Base-by-base conservation (phyloP, 1,140 invertebrate species). In the Fragariocoptes setiger region DNA sequence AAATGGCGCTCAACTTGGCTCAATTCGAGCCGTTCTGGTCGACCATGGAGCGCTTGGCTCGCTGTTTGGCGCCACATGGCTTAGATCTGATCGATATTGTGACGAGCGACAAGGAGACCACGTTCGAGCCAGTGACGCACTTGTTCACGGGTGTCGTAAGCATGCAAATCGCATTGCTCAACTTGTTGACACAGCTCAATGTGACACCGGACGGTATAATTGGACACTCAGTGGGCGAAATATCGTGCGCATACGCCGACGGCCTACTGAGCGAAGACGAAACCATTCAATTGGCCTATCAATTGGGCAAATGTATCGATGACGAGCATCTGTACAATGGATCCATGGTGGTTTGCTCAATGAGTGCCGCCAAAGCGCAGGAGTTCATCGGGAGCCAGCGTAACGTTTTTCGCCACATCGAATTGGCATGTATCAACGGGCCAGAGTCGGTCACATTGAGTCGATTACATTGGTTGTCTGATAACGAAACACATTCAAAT, bases 211-310 rank as follows among this genome's bases (percentile, higher is more conserved):
- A 92, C 57, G 83, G 82, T 38, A 83, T 95, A 49, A 60, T 95
- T 35, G 88, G 88, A 1, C 86, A 95, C 55, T 94, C 85, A 0
- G 83, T 83, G 12, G 82, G 82, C 18, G 82, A 90, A 62, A 59
- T 88, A 39, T 79, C 78, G 3, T 95, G 86, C 60, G 86, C 80
- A 4, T 97, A 95, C 60, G 85, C 85, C 31, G 88, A 95, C 62
- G 83, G 79, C 4, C 74, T 74, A 18, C 71, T 94, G 45, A 88
- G 79, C 5, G 68, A 70, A 1, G 82, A 92, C 54, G 82, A 97
- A 59, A 76, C 80, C 0, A 69, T 94, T 21, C 55, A 88, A 40
- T 72, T 80, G 39, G 83, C 85, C 19, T 94, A 80, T 56, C 80
- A 74, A 67, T 64, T 86, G 62, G 86, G 85, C 16, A 68, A 67